Conservation (phyloP, 2,797 vertebrate species). For the Parauchenoglanis punctatus region DNA sequence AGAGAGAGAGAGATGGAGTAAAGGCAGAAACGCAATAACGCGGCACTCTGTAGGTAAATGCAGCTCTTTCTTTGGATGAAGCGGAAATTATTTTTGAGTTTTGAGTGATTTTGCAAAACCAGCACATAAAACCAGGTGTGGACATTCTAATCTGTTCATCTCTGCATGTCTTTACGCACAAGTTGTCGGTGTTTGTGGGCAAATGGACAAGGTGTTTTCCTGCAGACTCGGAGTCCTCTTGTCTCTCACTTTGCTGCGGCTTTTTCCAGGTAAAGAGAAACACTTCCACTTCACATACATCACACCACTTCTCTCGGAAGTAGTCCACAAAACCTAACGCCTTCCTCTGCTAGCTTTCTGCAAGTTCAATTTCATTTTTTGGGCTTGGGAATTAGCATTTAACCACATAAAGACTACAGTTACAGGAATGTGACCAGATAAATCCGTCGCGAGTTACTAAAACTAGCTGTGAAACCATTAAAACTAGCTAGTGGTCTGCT, state of each 20-base stretch:
- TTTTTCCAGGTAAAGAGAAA: slow-evolving; percentile 72
- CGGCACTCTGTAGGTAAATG: not conserved
- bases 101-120: too few species aligned
- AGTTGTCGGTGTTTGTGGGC: slow-evolving; percentile 68
- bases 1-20: not conserved
- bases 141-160: not conserved
- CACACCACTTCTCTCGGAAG: not conserved
- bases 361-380: not conserved
- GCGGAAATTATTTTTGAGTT: not conserved
- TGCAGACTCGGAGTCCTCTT: slow-evolving; percentile 68
- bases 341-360: not conserved
- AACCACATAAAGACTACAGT: not conserved
- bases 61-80: not conserved
- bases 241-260: slow-evolving; percentile 65
- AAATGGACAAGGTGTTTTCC: slow-evolving; percentile 68
- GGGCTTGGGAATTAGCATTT: too few species aligned
- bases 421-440: not conserved
- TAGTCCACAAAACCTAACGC: not conserved
- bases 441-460: not conserved
- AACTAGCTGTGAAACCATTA: not conserved
- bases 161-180: slow-evolving; percentile 44
- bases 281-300: not conserved
- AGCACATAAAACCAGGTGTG: not conserved
- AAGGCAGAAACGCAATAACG: not conserved
- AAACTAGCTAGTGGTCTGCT: not conserved